Evolutionary conservation across 2,113 vertebrate genomes (phyloP), one percentile per base, ranked within the genome.

Genomic region (Scomber japonicus): DNA sequence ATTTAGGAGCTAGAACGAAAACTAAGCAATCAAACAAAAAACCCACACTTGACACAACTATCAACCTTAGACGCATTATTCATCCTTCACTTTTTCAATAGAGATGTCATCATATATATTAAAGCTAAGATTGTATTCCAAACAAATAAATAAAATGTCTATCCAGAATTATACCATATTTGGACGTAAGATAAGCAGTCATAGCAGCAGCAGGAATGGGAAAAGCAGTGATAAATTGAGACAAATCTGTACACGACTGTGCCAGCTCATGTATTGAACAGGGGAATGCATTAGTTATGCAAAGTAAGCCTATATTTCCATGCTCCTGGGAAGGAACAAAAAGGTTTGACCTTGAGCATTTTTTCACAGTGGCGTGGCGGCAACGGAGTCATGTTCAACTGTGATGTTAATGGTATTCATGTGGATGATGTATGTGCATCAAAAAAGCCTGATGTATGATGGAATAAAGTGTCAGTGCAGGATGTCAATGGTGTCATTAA

Each of bases 291-390:
- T 88, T 75, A 53, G 70, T 31, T 75, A 71, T 84, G 61, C 70
- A 80, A 68, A 72, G 78, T 84, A 80, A 59, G 77, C 87, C 78
- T 76, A 62, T 75, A 85, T 84, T 82, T 82, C 16, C 57, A 49
- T 11, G 2, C 57, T 76, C 61, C 44, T 65, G 55, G 40, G 70
- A 73, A 68, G 44, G 48, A 75, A 80, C 30, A 78, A 74, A 76
- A 40, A 63, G 50, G 11, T 68, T 62, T 84, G 84, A 85, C 82
- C 88, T 85, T 90, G 82, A 85, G 57, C 63, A 67, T 65, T 82
- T 80, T 80, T 71, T 82, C 69, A 60, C 77, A 75, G 71, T 48
- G 4, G 50, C 46, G 46, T 71, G 45, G 31, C 35, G 1, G 63
- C 51, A 14, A 59, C 11, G 40, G 66, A 69, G 45, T 61, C 55